Evolutionary conservation across 2,113 vertebrate genomes (phyloP).

Genomic region (Chloropsis hardwickii): DNA sequence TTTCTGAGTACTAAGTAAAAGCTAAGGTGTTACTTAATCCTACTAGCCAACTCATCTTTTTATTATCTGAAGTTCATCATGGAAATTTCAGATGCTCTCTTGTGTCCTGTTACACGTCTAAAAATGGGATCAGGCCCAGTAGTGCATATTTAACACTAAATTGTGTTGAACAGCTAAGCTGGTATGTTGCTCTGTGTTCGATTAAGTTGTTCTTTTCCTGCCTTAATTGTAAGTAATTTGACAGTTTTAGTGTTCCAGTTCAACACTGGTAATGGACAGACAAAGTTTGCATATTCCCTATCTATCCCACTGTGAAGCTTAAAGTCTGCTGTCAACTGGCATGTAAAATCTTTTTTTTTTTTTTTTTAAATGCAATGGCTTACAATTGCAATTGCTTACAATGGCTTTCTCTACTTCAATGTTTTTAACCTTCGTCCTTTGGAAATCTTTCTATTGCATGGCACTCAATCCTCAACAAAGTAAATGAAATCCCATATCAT

Average conservation of each 20-base stretch:
- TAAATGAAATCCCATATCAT: background rate
- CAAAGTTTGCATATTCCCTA: background rate
- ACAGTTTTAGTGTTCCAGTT: constrained; percentile 29
- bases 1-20: background rate
- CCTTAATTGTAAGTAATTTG: constrained; percentile 25
- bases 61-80: background rate
- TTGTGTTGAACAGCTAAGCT: background rate
- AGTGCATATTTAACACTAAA: background rate
- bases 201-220: constrained; percentile 3
- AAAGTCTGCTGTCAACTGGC: background rate
- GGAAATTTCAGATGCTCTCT: background rate
- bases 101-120: background rate
- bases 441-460: background rate
- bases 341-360: background rate
- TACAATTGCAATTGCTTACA: background rate
- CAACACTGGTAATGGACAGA: background rate
- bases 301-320: background rate
- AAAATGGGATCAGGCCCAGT: background rate
- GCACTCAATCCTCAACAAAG: background rate
- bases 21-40: background rate
- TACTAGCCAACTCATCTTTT: background rate
- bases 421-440: background rate
- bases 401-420: background rate
- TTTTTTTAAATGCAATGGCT: background rate
- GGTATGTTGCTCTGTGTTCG: background rate